Conservation (phyloP, 1,140 invertebrate species). For the Lepidurus arcticus region DNA sequence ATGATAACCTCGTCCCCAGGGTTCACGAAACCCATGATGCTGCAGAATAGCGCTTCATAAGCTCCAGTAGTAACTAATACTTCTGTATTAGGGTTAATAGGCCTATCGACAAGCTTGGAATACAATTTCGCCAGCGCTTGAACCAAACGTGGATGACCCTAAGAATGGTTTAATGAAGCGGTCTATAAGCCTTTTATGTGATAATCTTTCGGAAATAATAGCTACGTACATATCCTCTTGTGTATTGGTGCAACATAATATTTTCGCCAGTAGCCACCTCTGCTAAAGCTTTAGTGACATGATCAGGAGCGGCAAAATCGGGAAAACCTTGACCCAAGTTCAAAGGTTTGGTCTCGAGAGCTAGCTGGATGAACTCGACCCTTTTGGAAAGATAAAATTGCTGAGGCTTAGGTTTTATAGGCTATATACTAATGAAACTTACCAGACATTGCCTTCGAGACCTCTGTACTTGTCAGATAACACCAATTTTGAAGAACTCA, state of each 20-base stretch:
- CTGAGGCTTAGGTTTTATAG: background rate
- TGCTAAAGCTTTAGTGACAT: conserved; percentile 71
- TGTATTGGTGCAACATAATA: conserved; percentile 84
- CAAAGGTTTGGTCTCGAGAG: conserved; percentile 77
- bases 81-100: conserved; percentile 75
- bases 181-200: background rate
- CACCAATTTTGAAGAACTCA: conserved; percentile 48
- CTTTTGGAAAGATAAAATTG: conserved; percentile 48
- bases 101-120: conserved; percentile 62
- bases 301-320: conserved; percentile 79
- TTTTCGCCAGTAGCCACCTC: conserved; percentile 62
- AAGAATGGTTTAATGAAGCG: background rate
- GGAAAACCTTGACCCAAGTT: conserved; percentile 98
- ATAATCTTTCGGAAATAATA: background rate
- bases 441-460: conserved; percentile 55
- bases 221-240: conserved; percentile 69
- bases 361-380: conserved; percentile 91
- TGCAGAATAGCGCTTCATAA: conserved; percentile 79
- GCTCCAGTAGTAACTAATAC: conserved; percentile 85
- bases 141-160: conserved; percentile 72
- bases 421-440: conserved; percentile 35
- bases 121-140: conserved; percentile 79
- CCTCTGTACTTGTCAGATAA: conserved; percentile 55
- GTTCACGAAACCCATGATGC: conserved; percentile 77
- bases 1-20: conserved; percentile 72